phyloP scores from a whole-genome alignment of 2,113 vertebrate species.

The Brachypteracias leptosomus region DNA sequence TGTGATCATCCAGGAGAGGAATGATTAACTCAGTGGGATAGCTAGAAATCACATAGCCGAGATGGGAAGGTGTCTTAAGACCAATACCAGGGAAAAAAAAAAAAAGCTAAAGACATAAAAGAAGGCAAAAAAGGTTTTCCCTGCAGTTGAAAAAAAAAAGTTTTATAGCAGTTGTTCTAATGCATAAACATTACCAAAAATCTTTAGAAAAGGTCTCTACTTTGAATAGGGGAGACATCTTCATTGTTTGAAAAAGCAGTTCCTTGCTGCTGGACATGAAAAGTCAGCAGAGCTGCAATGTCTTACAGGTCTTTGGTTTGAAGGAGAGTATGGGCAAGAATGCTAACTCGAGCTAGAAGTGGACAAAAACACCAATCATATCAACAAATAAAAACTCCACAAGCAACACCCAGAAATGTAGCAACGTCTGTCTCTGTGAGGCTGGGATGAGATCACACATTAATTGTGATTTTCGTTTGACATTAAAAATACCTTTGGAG shows the following conservation, averaged over 20 bases:
- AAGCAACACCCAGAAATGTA: not conserved
- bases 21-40: not conserved
- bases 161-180: not conserved
- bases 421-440: not conserved
- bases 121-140: not conserved
- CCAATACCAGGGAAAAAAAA: not conserved
- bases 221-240: not conserved
- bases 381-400: not conserved
- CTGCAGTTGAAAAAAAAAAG: not conserved
- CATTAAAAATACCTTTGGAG: conserved; percentile 5
- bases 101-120: not conserved
- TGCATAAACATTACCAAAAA: not conserved
- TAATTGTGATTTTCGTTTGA: conserved; percentile 14
- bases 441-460: not conserved
- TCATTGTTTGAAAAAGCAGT: not conserved
- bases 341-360: not conserved
- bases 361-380: not conserved
- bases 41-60: not conserved
- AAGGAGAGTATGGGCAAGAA: not conserved
- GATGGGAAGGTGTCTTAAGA: not conserved
- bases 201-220: not conserved
- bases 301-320: not conserved
- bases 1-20: not conserved
- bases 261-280: not conserved
- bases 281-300: not conserved